Percentiles rank a stretch among this genome's conserved stretches.
These are phyloP conservation scores for Polyommatus icarus DNA, from an alignment of 2,888 invertebrate genomes.

Conservation along the genomic window DNA sequence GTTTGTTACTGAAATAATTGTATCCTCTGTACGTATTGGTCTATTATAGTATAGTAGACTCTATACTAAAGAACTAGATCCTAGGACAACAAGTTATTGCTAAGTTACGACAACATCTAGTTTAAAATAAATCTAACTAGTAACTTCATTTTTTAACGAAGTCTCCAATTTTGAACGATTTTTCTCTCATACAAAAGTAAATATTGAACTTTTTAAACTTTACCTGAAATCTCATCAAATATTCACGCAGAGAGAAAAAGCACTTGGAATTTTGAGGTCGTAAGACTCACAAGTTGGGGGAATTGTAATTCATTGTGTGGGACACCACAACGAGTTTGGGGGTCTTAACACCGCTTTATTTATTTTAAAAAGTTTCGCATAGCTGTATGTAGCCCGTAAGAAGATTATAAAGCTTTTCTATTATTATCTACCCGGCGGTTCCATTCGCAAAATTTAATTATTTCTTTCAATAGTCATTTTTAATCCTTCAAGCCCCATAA, in stretches of 20 bases:
- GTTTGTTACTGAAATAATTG: too few species aligned
- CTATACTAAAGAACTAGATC: too few species aligned
- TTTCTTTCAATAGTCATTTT: too few species aligned
- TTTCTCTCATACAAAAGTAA: background rate
- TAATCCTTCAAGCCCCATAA: too few species aligned
- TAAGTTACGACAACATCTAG: too few species aligned
- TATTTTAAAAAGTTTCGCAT: background rate
- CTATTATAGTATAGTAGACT: too few species aligned
- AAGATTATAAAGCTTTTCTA: background rate
- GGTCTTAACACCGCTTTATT: slow-evolving; percentile 7
- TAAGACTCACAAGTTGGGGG: background rate
- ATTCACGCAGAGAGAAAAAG: slow-evolving; percentile 9
- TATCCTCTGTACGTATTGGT: too few species aligned
- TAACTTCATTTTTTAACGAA: background rate
- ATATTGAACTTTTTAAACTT: background rate
- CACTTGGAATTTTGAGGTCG: slow-evolving; percentile 13
- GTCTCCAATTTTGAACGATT: background rate
- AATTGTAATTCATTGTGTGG: slow-evolving; percentile 18
- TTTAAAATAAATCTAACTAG: background rate
- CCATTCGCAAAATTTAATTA: too few species aligned
- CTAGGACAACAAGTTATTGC: too few species aligned
- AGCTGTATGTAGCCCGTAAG: background rate
- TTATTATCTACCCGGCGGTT: background rate
- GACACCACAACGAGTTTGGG: slow-evolving; percentile 3
- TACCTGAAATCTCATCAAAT: slow-evolving; percentile 7